Conservation (phyloP, 2,797 vertebrate genomes). For the Oceanodroma leucorhoa region DNA sequence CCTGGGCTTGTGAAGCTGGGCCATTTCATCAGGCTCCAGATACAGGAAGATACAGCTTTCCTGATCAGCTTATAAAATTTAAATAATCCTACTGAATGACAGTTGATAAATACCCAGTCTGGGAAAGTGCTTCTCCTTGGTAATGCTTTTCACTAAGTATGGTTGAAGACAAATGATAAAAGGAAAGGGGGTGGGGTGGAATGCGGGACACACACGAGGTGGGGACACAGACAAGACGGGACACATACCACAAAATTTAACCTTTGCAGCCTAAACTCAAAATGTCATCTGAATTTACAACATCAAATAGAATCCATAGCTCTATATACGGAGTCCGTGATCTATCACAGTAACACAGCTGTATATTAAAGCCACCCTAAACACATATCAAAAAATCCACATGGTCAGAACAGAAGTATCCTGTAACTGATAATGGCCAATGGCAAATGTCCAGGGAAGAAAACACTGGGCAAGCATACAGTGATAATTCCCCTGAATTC, state of each 20-base stretch:
- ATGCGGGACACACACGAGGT: background rate
- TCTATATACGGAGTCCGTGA: background rate
- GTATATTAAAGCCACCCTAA: background rate
- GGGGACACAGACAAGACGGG: accelerated
- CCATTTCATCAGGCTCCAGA: background rate
- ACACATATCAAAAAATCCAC: background rate
- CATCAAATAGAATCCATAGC: background rate
- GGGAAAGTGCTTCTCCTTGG: background rate
- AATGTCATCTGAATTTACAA: background rate
- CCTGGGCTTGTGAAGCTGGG: background rate
- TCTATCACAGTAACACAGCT: background rate
- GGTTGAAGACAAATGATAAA: background rate
- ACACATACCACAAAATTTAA: background rate
- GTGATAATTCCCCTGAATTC: background rate
- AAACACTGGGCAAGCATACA: background rate
- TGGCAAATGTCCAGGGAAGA: background rate
- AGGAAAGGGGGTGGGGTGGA: background rate
- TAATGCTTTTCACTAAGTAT: background rate
- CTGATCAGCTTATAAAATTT: background rate
- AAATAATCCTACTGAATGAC: background rate
- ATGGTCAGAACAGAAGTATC: background rate
- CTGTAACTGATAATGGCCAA: background rate
- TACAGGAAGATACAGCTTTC: background rate
- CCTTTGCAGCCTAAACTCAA: background rate
- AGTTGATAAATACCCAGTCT: background rate